A percentile compares a stretch with the other conserved stretches of the same genome.
phyloP scores from a whole-genome alignment of 2,113 vertebrate genomes.

The Sylvilagus bachmani region DNA sequence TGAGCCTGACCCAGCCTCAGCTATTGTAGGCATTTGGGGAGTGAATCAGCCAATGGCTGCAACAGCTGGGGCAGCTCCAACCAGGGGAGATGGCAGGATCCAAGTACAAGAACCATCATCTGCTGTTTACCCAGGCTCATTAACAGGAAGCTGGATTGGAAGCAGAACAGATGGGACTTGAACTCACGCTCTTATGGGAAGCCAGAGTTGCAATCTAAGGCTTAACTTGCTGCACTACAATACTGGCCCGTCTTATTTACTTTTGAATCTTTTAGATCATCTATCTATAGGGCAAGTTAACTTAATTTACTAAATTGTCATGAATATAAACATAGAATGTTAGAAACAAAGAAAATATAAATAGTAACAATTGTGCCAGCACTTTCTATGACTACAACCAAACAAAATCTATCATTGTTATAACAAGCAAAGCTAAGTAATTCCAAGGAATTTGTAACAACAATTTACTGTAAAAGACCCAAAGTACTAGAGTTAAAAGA shows the following conservation, averaged over 20 bases:
- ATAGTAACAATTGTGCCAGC: background rate
- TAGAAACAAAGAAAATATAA: background rate
- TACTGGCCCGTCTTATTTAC: background rate
- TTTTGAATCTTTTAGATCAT: background rate
- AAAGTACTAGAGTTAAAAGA: background rate
- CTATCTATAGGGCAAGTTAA: background rate
- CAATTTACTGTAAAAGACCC: background rate
- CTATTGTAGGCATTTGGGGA: no score
- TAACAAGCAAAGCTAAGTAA: background rate
- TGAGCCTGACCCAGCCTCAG: no score
- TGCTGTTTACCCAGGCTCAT: no score
- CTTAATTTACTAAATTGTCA: background rate
- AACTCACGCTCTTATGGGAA: no score
- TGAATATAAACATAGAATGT: background rate
- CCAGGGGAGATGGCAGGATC: no score
- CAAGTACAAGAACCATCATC: no score
- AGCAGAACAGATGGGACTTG: no score
- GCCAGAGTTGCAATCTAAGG: no score
- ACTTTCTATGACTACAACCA: background rate
- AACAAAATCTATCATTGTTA: background rate
- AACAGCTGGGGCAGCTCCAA: no score
- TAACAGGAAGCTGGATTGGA: no score
- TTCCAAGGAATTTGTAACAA: conserved; percentile 20
- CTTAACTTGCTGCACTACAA: no score
- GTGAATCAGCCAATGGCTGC: no score